Evolutionary conservation across 2,113 vertebrate genomes (phyloP).

Genomic region (Scomber scombrus): DNA sequence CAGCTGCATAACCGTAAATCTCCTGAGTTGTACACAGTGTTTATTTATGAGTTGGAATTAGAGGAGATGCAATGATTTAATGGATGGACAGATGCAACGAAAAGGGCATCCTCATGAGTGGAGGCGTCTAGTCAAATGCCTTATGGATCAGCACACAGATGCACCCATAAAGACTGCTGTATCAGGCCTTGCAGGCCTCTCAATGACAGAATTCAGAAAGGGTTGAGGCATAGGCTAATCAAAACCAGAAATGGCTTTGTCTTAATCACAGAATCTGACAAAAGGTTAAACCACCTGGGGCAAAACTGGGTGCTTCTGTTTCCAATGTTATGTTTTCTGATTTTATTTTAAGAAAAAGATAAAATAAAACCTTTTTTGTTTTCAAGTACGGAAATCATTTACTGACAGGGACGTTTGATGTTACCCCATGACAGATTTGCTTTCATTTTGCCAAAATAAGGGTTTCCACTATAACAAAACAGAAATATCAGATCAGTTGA

Average conservation of each 20-base stretch:
- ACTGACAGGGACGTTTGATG: not conserved
- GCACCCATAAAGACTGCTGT: conserved; percentile 19
- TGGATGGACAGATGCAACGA: conserved; percentile 16
- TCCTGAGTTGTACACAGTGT: conserved; percentile 30
- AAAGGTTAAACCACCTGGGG: conserved; percentile 38
- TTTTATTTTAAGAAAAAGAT: conserved; percentile 33
- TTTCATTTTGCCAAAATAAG: conserved; percentile 5
- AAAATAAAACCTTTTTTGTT: not conserved
- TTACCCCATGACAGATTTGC: not conserved
- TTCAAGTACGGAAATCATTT: not conserved
- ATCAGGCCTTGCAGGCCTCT: conserved; percentile 11
- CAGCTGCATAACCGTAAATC: conserved; percentile 19
- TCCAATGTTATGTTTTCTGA: conserved; percentile 40
- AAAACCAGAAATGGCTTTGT: conserved; percentile 53
- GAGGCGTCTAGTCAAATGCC: conserved; percentile 41
- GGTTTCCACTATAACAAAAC: not conserved
- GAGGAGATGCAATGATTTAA: conserved; percentile 29
- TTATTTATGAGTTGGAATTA: conserved; percentile 28
- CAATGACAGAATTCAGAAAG: conserved; percentile 21
- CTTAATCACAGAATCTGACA: conserved; percentile 43
- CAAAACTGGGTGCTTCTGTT: conserved; percentile 30
- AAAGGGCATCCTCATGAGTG: conserved; percentile 36
- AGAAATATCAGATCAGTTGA: not conserved
- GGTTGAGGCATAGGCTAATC: conserved; percentile 52
- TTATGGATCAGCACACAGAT: conserved; percentile 57